Evolutionary conservation across 2,113 vertebrate species (phyloP).

Genomic region (Phodopus roborovskii): DNA sequence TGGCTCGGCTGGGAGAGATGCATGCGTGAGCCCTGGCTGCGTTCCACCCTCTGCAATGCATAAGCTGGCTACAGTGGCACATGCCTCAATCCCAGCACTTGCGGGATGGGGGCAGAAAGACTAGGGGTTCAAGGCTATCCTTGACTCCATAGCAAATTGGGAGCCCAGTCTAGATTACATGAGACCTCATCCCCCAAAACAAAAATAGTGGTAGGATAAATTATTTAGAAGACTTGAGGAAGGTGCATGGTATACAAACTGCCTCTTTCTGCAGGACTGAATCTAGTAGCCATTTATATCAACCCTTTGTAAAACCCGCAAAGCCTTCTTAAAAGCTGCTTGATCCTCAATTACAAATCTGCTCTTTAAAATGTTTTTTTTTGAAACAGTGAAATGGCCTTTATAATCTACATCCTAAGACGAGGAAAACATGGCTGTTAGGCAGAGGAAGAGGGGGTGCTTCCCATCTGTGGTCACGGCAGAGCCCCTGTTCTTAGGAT

Average conservation of each 20-base stretch:
- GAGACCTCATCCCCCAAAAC: neutral
- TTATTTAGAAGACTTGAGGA: neutral
- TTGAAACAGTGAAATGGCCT: neutral
- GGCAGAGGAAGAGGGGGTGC: neutral
- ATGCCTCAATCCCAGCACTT: neutral
- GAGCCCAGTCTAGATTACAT: neutral
- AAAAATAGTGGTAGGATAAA: neutral
- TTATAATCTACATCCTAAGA: constrained; percentile 13
- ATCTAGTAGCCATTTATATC: constrained; percentile 36
- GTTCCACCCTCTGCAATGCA: neutral
- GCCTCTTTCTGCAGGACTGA: constrained; percentile 19
- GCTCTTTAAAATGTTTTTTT: neutral
- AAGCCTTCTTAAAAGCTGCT: neutral
- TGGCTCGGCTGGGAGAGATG: neutral
- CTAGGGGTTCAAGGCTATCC: neutral
- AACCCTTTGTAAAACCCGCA: constrained; percentile 35
- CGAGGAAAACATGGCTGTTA: neutral
- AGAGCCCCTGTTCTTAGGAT: neutral
- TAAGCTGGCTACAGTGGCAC: neutral
- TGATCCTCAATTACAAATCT: constrained; percentile 3
- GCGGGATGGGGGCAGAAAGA: neutral
- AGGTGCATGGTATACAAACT: neutral
- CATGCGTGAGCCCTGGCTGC: no score
- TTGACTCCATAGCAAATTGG: no score
- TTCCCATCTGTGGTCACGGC: rapidly evolving